Evolutionary conservation across 2,113 vertebrate species (phyloP), one percentile per base, ranked within the genome.

Genomic region (Anolis sagrei): DNA sequence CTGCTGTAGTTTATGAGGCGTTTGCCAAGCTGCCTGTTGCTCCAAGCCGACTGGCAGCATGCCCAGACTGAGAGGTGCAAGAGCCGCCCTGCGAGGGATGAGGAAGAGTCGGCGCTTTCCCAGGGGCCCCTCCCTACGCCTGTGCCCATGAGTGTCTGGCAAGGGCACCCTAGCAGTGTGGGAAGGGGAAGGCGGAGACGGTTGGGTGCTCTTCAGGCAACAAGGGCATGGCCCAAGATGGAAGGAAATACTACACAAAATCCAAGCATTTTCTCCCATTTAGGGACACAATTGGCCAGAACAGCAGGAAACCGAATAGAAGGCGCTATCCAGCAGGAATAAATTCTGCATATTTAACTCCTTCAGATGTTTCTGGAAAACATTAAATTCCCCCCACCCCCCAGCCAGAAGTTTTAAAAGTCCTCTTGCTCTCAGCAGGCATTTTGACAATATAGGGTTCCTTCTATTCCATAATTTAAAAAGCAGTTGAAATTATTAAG

Each of bases 51-150:
- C 70, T 76, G 62, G 74, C 70, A 86, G 70, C 13, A 7, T 81
- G 58, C 69, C 84, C n/a, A 18, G 29, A 23, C 70, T 51, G 39
- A 80, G 54, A 79, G 66, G 32, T 64, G 84, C 39, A 64, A 74
- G 32, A 73, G 58, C 29, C 62, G 32, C 44, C 70, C 58, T 86
- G 58, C 18, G n/a, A 80, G 76, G 54, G 48, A 62, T 32, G 81
- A 70, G 70, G 69, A 54, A 23, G 32, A 66, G 78, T 19, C 21
- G 25, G 32, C n/a, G 27, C 6, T 14, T 66, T 75, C 70, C 32
- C 72, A 81, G 66, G 39, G 70, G 58, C 70, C 66, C 84, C 78
- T 86, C 84, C 84, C 84, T 81, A 81, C 80, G 58, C n/a, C 44
- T 75, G 68, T n/a, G 36, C 70, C 64, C 70, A 1, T 75, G 58